Percentiles rank a stretch among this genome's conserved stretches.
Evolutionary conservation across 2,797 vertebrate species (phyloP).

Genomic region (Hirundo rustica): DNA sequence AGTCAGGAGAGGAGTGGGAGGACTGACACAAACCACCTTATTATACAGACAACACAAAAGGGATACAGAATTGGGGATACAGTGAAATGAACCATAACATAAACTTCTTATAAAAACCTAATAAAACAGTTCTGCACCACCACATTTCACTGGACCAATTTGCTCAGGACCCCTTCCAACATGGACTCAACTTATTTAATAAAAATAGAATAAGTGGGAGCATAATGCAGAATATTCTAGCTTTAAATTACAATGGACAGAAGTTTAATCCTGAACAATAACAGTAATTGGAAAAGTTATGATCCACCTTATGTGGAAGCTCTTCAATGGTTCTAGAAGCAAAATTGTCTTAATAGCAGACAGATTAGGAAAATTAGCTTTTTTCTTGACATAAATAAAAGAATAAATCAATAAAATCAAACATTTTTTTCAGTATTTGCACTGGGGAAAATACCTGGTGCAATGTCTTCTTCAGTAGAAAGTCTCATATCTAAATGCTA

Average conservation of each 20-base stretch:
- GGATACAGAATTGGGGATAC: too few species aligned
- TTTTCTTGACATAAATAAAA: not conserved
- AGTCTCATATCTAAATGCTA: not conserved
- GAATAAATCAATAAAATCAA: not conserved
- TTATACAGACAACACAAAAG: too few species aligned
- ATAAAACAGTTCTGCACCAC: too few species aligned
- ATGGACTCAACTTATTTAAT: rapidly evolving
- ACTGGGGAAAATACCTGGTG: not conserved
- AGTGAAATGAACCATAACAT: too few species aligned
- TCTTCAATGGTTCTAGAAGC: not conserved
- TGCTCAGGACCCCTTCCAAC: not conserved
- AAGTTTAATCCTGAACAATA: not conserved
- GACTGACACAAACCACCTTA: too few species aligned
- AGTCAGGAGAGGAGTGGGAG: too few species aligned
- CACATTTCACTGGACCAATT: not conserved
- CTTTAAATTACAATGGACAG: not conserved
- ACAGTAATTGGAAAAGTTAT: not conserved
- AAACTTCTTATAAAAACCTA: too few species aligned
- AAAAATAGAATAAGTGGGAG: not conserved
- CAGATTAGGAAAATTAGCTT: not conserved
- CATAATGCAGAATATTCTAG: not conserved
- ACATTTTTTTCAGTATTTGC: not conserved
- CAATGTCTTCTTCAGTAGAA: not conserved
- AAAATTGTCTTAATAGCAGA: not conserved
- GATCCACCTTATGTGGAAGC: not conserved